Conservation (phyloP, 2,888 invertebrate species). For the Rhyacophila evoluta region DNA sequence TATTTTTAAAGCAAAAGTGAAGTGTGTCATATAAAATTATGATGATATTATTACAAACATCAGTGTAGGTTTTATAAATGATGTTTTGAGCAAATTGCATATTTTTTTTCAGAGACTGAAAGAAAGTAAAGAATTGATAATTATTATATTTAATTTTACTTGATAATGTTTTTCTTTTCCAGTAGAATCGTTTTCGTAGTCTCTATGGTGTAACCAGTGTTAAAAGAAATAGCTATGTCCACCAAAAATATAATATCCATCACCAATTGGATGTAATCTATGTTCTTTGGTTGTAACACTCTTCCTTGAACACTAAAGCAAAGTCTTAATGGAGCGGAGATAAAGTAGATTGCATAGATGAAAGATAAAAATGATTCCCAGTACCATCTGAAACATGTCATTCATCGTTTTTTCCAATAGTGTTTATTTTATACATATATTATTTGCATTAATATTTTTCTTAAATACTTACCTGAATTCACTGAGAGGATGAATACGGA, state of each 20-base stretch:
- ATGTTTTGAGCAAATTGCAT: too few species aligned
- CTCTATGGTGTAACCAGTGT: conserved; percentile 59
- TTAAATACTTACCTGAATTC: conserved; percentile 60
- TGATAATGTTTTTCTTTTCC: conserved; percentile 56
- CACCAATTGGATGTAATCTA: conserved; percentile 57
- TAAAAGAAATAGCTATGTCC: conserved; percentile 61
- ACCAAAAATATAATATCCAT: conserved; percentile 59
- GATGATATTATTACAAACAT: too few species aligned
- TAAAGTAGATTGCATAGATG: conserved; percentile 58
- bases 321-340: conserved; percentile 58
- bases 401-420: too few species aligned
- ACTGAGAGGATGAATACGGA: conserved; percentile 61
- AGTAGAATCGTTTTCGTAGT: conserved; percentile 57
- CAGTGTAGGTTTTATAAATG: too few species aligned
- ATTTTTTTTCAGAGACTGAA: conserved; percentile 11
- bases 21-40: too few species aligned
- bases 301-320: conserved; percentile 52
- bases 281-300: conserved; percentile 55
- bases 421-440: too few species aligned
- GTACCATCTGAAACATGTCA: conserved; percentile 8
- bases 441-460: too few species aligned
- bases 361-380: conserved; percentile 60
- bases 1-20: too few species aligned
- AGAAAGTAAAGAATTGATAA: too few species aligned
- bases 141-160: too few species aligned